Base-by-base conservation (phyloP, 2,113 vertebrate genomes). In the Oncorhynchus nerka region DNA sequence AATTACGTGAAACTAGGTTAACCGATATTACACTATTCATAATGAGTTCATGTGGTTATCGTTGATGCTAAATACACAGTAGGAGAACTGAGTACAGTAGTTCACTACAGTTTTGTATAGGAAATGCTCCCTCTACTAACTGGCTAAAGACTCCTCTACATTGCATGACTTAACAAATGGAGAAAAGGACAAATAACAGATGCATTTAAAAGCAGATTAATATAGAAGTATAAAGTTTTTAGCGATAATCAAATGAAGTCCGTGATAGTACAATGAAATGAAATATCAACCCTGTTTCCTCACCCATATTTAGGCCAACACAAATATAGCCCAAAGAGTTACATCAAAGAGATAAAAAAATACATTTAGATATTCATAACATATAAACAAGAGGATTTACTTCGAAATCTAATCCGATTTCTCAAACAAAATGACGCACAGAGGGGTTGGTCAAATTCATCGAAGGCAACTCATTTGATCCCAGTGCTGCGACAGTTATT, bases 61-160 rank as follows among this genome's bases (percentile, higher is more conserved):
- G 8, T 61, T 61, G 49, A 51, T 51, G 49, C 49, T 51, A 16
- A 51, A 32, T 30, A 67, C 28, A 15, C 24, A 39, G 28, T 4
- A 34, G 26, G 32, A 68, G 3, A 49, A 49, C 39, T 39, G 39
- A 24, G n/a, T 70, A 20, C 2, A 12, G 34, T 26, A 13, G n/a
- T 15, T 13, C 45, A 66, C 7, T 12, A 30, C 68, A 48, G 45
- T 20, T 6, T 79, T 83, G 51, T 81, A 79, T 72, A 82, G 20
- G 70, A 45, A 34, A 82, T 75, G 49, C 85, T 24, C 86, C 86
- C 83, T 80, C 89, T 89, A 76, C 78, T 88, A 88, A 80, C 51
- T 8, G 4, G 22, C 8, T 48, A 0, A 49, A 70, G 20, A 12
- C 20, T 39, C 39, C 45, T 55, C 51, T 28, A 71, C 1, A 9